phyloP scores from a whole-genome alignment of 2,888 invertebrate species.

The Ephialtes manifestator region DNA sequence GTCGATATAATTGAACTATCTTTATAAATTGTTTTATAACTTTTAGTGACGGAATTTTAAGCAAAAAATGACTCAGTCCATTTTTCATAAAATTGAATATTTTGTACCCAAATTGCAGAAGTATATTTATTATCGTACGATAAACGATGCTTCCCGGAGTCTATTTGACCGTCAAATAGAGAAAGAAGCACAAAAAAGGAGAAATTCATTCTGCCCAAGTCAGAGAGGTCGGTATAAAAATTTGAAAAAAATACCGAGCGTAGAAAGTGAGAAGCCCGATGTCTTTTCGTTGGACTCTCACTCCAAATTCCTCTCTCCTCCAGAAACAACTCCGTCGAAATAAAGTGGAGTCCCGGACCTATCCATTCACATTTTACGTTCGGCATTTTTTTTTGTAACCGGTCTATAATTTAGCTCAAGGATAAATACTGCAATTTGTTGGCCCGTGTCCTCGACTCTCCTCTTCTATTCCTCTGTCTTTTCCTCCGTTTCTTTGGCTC shows the following conservation, averaged over 20 bases:
- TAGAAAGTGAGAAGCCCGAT: constrained; percentile 24
- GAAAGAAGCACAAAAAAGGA: background rate
- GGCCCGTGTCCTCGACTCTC: constrained; percentile 13
- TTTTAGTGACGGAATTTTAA: too few species aligned
- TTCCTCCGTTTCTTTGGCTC: background rate
- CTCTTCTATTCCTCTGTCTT: constrained; percentile 17
- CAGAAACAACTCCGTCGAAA: constrained; percentile 4
- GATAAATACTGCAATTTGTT: constrained; percentile 32
- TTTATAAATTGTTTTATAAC: too few species aligned
- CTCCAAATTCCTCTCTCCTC: background rate
- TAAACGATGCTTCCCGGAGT: too few species aligned
- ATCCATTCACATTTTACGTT: constrained; percentile 51
- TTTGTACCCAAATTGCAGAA: too few species aligned
- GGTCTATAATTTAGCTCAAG: constrained; percentile 38
- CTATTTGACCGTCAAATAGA: too few species aligned
- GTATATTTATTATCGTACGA: too few species aligned
- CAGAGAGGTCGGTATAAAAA: background rate
- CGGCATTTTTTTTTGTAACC: constrained; percentile 29
- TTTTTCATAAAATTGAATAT: too few species aligned
- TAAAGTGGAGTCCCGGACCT: constrained; percentile 56
- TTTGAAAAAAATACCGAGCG: background rate
- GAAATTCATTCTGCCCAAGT: background rate
- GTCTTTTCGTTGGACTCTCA: constrained; percentile 9
- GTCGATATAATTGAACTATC: too few species aligned
- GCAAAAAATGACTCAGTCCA: too few species aligned